phyloP scores from a whole-genome alignment of 2,797 vertebrate genomes.

The Pipistrellus kuhlii region DNA sequence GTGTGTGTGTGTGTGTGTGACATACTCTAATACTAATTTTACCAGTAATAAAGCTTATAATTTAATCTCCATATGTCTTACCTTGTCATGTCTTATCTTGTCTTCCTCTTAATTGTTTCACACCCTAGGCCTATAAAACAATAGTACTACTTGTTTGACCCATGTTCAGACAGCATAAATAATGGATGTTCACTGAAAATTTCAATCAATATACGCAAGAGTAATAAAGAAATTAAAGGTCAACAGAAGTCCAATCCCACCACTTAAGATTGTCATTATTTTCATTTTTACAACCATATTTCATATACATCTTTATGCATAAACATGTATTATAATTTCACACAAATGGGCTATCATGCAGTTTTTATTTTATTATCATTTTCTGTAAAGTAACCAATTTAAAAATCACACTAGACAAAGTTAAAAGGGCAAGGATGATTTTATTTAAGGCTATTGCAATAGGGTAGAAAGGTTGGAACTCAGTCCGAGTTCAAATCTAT shows the following conservation, averaged over 20 bases:
- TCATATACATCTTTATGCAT: neutral
- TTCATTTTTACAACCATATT: neutral
- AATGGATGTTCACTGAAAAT: neutral
- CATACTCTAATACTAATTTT: neutral
- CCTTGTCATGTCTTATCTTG: neutral
- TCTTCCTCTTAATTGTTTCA: neutral
- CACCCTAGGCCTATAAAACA: neutral
- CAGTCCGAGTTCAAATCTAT: neutral
- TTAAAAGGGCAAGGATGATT: neutral
- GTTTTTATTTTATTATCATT: neutral
- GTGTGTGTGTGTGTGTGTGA: neutral
- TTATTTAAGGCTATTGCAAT: neutral
- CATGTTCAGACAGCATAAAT: neutral
- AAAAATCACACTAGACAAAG: neutral
- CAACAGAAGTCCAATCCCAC: neutral
- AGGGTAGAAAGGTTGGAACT: neutral
- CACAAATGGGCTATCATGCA: neutral
- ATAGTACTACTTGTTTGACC: neutral
- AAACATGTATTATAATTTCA: neutral
- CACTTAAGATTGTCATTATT: neutral
- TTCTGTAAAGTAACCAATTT: neutral
- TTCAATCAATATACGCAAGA: neutral
- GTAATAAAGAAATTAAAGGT: constrained; percentile 19
- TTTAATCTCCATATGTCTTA: neutral
- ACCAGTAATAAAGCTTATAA: neutral